These are phyloP conservation scores for Cerastis rubricosa DNA, from an alignment of 2,888 invertebrate species.

Conservation along the genomic window DNA sequence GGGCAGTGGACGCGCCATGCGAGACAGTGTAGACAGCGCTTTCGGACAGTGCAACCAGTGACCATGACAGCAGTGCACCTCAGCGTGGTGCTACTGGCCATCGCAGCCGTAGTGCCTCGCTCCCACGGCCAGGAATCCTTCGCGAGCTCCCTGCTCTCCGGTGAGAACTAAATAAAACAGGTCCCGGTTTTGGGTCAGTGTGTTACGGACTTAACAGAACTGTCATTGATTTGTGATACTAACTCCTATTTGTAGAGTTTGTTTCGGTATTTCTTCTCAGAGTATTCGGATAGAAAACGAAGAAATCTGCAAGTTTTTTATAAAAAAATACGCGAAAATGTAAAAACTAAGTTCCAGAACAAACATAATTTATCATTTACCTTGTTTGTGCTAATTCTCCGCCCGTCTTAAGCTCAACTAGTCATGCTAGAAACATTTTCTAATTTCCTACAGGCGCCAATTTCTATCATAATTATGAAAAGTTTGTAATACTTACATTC, in stretches of 20 bases:
- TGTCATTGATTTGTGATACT: slow-evolving; percentile 39
- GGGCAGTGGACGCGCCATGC: slow-evolving; percentile 81
- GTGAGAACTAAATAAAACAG: slow-evolving; percentile 84
- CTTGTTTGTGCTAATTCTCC: slow-evolving; percentile 29
- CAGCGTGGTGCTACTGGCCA: slow-evolving; percentile 71
- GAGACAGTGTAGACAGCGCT: slow-evolving; percentile 71
- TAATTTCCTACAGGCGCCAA: slow-evolving; percentile 30
- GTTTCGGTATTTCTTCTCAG: neutral
- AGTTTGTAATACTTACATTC: slow-evolving; percentile 23
- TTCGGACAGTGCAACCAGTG: slow-evolving; percentile 67
- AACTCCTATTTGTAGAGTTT: neutral
- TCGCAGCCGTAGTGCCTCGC: slow-evolving; percentile 72
- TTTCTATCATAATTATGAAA: slow-evolving; percentile 33
- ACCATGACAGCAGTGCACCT: slow-evolving; percentile 79
- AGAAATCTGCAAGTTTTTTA: neutral
- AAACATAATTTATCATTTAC: neutral
- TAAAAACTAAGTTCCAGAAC: neutral
- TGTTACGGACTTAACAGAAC: slow-evolving; percentile 23
- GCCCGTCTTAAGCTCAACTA: neutral
- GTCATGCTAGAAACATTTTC: slow-evolving; percentile 46
- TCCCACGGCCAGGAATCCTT: slow-evolving; percentile 93
- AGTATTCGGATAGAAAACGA: neutral
- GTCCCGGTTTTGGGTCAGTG: slow-evolving; percentile 58
- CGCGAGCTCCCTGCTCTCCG: slow-evolving; percentile 95
- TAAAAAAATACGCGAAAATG: neutral